phyloP scores from a whole-genome alignment of 2,797 vertebrate species.

The Helarctos malayanus region DNA sequence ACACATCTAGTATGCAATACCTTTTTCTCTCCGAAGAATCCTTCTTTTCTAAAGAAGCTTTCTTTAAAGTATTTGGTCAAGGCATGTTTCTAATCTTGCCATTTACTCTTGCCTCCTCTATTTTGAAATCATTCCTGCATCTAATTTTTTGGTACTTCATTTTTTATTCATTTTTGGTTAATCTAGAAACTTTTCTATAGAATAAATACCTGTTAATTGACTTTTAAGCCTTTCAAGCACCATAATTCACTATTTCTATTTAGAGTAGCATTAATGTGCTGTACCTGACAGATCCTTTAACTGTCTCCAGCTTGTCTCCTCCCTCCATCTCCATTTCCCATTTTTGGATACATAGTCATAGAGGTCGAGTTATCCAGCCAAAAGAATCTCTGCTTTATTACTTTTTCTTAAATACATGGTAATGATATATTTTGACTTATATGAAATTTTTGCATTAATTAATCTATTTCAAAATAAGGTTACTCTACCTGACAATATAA shows the following conservation, averaged over 20 bases:
- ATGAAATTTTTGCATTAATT: slow-evolving; percentile 92
- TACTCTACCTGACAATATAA: slow-evolving; percentile 94
- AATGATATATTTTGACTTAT: slow-evolving; percentile 92
- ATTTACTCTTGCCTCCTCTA: background rate
- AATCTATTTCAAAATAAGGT: slow-evolving; percentile 93
- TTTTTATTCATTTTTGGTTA: background rate
- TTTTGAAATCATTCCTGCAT: background rate
- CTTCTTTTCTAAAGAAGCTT: background rate
- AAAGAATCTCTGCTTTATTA: slow-evolving; percentile 81
- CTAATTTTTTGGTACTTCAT: slow-evolving; percentile 29
- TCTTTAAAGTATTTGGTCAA: slow-evolving; percentile 47
- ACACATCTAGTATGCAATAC: background rate
- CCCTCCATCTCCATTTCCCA: slow-evolving; percentile 66
- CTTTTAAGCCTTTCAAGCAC: background rate
- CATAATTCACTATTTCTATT: background rate
- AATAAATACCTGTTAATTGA: background rate
- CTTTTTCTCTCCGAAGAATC: background rate
- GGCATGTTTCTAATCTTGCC: background rate
- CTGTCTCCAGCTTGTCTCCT: slow-evolving; percentile 12
- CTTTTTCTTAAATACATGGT: slow-evolving; percentile 87
- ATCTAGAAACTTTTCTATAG: slow-evolving; percentile 54
- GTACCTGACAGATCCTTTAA: background rate
- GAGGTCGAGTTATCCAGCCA: slow-evolving; percentile 63
- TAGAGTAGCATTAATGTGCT: background rate
- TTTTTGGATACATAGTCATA: slow-evolving; percentile 58